Conservation (phyloP, 1,140 invertebrate species). For the Oreohelix idahoensis region DNA sequence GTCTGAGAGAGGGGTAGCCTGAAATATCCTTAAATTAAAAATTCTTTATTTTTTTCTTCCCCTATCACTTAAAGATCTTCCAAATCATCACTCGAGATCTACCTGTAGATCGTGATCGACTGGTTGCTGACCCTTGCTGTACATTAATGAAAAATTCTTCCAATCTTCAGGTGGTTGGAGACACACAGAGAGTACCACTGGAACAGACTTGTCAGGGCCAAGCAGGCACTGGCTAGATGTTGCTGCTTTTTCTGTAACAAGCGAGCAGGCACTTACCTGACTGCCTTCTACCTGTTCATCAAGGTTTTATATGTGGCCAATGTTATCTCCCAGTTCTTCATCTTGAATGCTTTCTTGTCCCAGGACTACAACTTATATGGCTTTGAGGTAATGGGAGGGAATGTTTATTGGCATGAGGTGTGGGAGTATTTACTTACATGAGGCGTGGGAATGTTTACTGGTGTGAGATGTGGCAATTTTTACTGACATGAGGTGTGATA, state of each 20-base stretch:
- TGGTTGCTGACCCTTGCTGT: no score
- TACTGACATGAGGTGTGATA: no score
- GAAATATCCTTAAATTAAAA: no score
- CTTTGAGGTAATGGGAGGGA: constrained; percentile 70
- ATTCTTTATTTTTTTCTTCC: no score
- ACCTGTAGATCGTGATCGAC: no score
- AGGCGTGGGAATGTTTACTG: no score
- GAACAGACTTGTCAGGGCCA: constrained; percentile 58
- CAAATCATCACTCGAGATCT: no score
- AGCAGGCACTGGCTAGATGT: constrained; percentile 55
- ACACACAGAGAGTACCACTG: constrained; percentile 61
- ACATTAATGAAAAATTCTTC: no score
- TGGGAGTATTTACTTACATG: background rate
- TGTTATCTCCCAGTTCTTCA: constrained; percentile 67
- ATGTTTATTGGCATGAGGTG: background rate
- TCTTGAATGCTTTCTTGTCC: constrained; percentile 70
- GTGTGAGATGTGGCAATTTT: no score
- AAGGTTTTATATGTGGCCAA: constrained; percentile 69
- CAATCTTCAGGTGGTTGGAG: constrained; percentile 58
- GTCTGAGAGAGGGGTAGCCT: no score
- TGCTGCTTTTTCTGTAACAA: constrained; percentile 67
- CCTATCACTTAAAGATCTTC: no score
- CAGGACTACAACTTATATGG: constrained; percentile 74
- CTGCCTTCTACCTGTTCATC: constrained; percentile 64
- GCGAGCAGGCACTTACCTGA: constrained; percentile 66